Conservation (phyloP, 2,888 invertebrate species). For the Dinocampus coccinellae region DNA sequence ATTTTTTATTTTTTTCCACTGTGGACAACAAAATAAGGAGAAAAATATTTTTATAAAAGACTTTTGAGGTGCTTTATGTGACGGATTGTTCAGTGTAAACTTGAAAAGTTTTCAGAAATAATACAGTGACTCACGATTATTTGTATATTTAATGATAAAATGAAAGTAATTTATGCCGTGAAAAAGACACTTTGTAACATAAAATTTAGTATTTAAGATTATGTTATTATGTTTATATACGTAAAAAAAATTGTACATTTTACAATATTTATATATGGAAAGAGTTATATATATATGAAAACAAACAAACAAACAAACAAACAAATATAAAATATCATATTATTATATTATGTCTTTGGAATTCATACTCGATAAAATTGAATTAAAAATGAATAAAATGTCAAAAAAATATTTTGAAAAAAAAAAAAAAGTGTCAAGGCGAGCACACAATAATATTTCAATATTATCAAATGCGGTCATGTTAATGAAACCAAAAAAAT, state of each 20-base stretch:
- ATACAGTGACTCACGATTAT: not conserved
- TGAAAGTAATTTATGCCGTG: not conserved
- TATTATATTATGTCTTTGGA: not conserved
- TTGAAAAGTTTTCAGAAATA: not conserved
- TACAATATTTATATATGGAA: conserved; percentile 43
- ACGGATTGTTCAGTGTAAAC: not conserved
- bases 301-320: conserved; percentile 5
- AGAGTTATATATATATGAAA: conserved; percentile 21
- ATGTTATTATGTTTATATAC: conserved; percentile 20
- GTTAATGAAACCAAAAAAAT: conserved; percentile 7
- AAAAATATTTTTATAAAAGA: conserved; percentile 15
- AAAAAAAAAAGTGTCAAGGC: conserved; percentile 54
- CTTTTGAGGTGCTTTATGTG: conserved; percentile 21
- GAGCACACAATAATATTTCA: conserved; percentile 28
- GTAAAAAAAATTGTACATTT: conserved; percentile 48
- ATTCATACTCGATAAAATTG: not conserved
- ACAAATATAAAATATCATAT: not conserved
- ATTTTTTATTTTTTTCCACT: not conserved
- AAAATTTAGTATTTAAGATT: conserved; percentile 45
- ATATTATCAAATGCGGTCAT: conserved; percentile 11
- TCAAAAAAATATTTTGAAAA: too few relatives aligned
- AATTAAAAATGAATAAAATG: not conserved
- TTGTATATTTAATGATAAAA: conserved; percentile 1
- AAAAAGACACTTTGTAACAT: conserved; percentile 34
- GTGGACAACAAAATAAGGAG: not conserved